Evolutionary conservation across 2,797 vertebrate genomes (phyloP).

Genomic region (Mallotus villosus): DNA sequence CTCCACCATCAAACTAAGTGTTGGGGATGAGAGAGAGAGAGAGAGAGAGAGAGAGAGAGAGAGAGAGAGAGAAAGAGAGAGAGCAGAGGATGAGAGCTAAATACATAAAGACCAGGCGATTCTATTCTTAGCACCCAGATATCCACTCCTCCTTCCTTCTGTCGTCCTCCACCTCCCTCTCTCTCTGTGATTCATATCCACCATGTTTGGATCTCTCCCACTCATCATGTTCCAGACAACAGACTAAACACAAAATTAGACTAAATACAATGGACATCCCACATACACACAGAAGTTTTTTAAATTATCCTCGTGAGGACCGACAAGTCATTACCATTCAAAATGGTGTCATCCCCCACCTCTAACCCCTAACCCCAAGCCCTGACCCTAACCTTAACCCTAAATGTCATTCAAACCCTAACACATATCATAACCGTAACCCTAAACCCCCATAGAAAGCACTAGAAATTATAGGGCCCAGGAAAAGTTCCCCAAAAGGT

Average conservation of each 20-base stretch:
- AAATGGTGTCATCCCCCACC: too few relatives aligned
- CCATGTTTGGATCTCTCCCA: constrained; percentile 52
- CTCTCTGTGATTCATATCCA: constrained; percentile 45
- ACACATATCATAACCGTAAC: too few relatives aligned
- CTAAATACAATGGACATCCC: constrained; percentile 40
- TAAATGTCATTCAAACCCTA: too few relatives aligned
- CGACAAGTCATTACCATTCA: too few relatives aligned
- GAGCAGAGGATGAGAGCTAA: neutral
- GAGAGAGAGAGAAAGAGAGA: constrained; percentile 12
- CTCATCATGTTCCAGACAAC: constrained; percentile 53
- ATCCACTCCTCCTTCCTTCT: neutral
- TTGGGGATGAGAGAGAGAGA: constrained; percentile 4
- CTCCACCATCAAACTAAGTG: constrained; percentile 62
- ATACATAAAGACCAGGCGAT: neutral
- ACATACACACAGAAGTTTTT: neutral
- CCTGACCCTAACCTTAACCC: too few relatives aligned
- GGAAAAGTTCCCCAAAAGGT: too few relatives aligned
- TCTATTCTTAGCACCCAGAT: neutral
- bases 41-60: constrained; percentile 10
- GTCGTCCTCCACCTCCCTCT: neutral
- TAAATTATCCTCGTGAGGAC: too few relatives aligned
- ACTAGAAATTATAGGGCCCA: too few relatives aligned
- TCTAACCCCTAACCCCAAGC: too few relatives aligned
- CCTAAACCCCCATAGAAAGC: too few relatives aligned
- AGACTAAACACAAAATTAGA: constrained; percentile 59